Percentiles rank a stretch among this genome's conserved stretches.
phyloP scores from a whole-genome alignment of 2,113 vertebrate genomes.

The Trichechus manatus region DNA sequence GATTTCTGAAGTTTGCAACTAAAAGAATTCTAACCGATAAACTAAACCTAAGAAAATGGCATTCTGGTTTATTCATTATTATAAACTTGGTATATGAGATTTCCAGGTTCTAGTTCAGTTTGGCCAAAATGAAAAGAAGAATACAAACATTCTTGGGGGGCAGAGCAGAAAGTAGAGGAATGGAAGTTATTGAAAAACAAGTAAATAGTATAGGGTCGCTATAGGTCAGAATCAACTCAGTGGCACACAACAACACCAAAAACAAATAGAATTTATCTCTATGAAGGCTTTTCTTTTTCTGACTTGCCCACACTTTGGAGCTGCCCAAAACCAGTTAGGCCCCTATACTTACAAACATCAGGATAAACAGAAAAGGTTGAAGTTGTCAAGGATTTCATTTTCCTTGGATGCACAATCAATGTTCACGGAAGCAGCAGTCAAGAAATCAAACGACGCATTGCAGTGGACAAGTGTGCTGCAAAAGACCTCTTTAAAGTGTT shows the following conservation, averaged over 20 bases:
- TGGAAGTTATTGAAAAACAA: not conserved
- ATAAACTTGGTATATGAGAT: not conserved
- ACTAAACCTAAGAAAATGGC: constrained; percentile 16
- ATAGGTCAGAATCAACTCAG: too few relatives aligned
- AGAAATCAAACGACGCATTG: too few relatives aligned
- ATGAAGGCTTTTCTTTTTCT: not conserved
- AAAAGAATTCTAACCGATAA: not conserved
- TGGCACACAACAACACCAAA: not conserved
- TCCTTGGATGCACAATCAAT: too few relatives aligned
- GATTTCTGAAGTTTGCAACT: not conserved
- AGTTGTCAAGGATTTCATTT: too few relatives aligned
- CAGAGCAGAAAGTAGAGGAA: not conserved
- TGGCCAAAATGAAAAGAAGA: not conserved
- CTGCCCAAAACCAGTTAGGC: not conserved
- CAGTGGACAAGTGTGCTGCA: too few relatives aligned
- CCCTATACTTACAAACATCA: not conserved
- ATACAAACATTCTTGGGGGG: not conserved
- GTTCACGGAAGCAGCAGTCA: too few relatives aligned
- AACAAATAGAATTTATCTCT: not conserved
- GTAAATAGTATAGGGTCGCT: not conserved
- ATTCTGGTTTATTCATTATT: not conserved
- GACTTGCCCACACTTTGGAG: not conserved
- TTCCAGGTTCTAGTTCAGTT: constrained; percentile 1
- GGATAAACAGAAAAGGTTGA: too few relatives aligned
- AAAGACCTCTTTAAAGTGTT: too few relatives aligned